Evolutionary conservation across 2,113 vertebrate genomes (phyloP).

Genomic region (Pelecanoides urinatrix): DNA sequence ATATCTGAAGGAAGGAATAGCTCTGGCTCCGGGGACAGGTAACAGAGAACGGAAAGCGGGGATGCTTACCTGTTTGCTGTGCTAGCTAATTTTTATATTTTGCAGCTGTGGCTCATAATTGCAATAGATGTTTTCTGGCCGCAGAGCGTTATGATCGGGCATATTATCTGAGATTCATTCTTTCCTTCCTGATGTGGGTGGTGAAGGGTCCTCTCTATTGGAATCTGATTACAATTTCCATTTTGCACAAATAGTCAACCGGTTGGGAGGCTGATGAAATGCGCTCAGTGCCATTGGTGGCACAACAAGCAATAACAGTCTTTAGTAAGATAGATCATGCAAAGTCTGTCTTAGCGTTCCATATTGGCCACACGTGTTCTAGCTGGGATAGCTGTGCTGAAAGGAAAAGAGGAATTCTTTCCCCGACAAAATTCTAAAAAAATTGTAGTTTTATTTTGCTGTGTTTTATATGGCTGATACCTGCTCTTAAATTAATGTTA

Average conservation of each 20-base stretch:
- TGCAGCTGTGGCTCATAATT: not conserved
- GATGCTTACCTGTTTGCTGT: not conserved
- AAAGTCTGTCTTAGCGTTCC: not conserved
- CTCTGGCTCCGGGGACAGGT: not conserved
- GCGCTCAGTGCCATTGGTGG: not conserved
- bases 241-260: not conserved
- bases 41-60: not conserved
- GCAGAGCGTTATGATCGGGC: accelerated
- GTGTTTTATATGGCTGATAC: not conserved
- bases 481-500: not conserved
- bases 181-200: not conserved
- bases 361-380: accelerated
- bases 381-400: not conserved
- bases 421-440: accelerated
- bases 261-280: not conserved
- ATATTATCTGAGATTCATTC: not conserved
- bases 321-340: not conserved
- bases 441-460: not conserved
- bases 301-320: not conserved
- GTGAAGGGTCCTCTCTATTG: not conserved
- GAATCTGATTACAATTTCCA: not conserved
- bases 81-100: no score
- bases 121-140: not conserved
- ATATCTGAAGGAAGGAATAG: not conserved
- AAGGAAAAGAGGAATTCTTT: not conserved